Evolutionary conservation across 2,113 vertebrate genomes (phyloP), one percentile per base, ranked within the genome.

Genomic region (Zosterops hypoxanthus): DNA sequence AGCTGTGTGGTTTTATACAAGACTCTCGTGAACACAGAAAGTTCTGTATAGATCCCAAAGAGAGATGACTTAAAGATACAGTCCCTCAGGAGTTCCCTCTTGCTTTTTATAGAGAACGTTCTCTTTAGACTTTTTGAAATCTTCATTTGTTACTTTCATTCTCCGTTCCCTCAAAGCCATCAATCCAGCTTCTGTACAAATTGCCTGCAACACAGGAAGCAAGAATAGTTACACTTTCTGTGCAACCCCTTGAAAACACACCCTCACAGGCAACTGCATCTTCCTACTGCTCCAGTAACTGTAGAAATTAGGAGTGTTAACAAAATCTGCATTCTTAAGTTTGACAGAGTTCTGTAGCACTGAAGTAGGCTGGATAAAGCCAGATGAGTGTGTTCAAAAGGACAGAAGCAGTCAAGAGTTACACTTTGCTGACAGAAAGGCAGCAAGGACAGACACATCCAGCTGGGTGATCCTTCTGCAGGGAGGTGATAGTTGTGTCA

Each of bases 121-220:
- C 82, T 99, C 99, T 97, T 99, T 99, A 14, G 99, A 99, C 94
- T 99, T 99, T 78, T 99, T 99, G 98, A 99, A 99, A 95, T 99
- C 99, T 97, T 99, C 99, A n/a, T 99, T 99, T 89, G 99, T 99
- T 69, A 99, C 99, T 98, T 99, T 99, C 99, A 99, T 99, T 33
- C 99, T 98, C 16, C 99, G 98, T 93, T 99, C 99, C 59, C 99
- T 97, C 82, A 99, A 81, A 53, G 99, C 99, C 99, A 99, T 99
- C 83, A 99, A 88, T 41, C 99, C 99, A 28, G 99, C 99, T 96
- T 99, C 99, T 68, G 99, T 99, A 85, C 99, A 99, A 97, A 99
- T 99, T 9, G 99, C 99, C 99, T 99, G 96, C 44, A 90, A 93
- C 57, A 95, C 26, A 77, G 46, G 80, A 82, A 86, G 42, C 12